Evolutionary conservation across 2,888 invertebrate genomes (phyloP).

Genomic region (Muscina levida): DNA sequence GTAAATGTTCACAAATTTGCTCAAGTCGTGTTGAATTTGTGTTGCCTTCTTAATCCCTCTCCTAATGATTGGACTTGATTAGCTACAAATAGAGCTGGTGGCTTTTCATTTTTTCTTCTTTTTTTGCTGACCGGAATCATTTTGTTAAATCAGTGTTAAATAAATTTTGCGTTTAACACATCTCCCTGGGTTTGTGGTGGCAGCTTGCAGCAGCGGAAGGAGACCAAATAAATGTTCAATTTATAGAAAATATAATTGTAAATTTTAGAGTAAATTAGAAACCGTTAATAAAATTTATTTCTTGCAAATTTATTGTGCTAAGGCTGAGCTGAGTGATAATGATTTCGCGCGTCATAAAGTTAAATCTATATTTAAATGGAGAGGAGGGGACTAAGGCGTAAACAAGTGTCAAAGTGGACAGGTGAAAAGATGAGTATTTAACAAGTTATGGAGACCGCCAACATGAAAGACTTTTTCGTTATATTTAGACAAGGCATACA

Average conservation of each 20-base stretch:
- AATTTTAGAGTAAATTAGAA: neutral
- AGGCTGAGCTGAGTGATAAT: no score
- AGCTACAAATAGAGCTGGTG: conserved; percentile 55
- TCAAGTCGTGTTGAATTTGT: neutral
- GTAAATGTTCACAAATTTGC: neutral
- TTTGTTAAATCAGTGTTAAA: conserved; percentile 63
- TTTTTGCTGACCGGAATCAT: no score
- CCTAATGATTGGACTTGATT: conserved; percentile 54
- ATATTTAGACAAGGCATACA: no score
- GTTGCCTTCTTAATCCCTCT: conserved; percentile 52
- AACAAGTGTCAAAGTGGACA: no score
- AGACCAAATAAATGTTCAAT: conserved; percentile 4
- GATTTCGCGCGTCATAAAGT: no score
- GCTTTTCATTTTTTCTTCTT: no score
- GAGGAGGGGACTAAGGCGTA: no score
- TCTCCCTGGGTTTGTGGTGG: conserved; percentile 44
- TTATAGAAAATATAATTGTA: conserved; percentile 1
- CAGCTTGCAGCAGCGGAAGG: neutral
- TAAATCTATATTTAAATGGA: no score
- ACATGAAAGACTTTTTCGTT: no score
- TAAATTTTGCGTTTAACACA: conserved; percentile 65
- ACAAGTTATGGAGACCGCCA: no score
- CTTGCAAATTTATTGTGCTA: no score
- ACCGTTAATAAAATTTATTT: neutral
- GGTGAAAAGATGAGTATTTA: no score